A percentile compares a stretch with the other conserved stretches of the same genome.
phyloP scores from a whole-genome alignment of 2,113 vertebrate species.

The Zeus faber region DNA sequence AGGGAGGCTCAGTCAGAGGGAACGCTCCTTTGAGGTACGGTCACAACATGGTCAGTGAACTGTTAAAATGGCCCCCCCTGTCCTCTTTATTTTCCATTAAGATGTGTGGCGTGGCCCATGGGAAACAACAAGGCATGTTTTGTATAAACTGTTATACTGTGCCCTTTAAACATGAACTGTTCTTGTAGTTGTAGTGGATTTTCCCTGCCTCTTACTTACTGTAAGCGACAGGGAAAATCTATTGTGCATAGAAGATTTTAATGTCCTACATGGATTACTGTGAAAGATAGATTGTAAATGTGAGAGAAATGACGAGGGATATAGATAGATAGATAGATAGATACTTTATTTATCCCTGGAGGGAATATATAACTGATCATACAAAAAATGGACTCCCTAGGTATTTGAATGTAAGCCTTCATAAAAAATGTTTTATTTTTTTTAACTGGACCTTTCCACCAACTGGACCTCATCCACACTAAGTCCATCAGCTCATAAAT shows the following conservation, averaged over 20 bases:
- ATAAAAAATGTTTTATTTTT: conserved; percentile 31
- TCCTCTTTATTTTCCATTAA: background rate
- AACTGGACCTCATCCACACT: conserved; percentile 37
- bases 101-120: background rate
- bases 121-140: background rate
- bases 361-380: too few species aligned
- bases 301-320: too few species aligned
- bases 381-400: conserved; percentile 16
- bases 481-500: conserved; percentile 42
- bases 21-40: conserved; percentile 83
- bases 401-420: conserved; percentile 26
- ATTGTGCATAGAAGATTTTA: too few species aligned
- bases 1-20: conserved; percentile 74
- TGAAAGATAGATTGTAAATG: too few species aligned
- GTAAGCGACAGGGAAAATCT: too few species aligned
- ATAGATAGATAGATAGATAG: too few species aligned
- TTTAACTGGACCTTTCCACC: conserved; percentile 27
- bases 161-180: background rate
- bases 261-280: too few species aligned
- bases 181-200: background rate
- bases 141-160: background rate
- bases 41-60: background rate
- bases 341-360: too few species aligned
- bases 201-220: too few species aligned
- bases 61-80: background rate